Percentiles rank a stretch among this genome's conserved stretches.
These are phyloP conservation scores for Hypsopygia costalis DNA, from an alignment of 2,888 invertebrate genomes.

Conservation along the genomic window DNA sequence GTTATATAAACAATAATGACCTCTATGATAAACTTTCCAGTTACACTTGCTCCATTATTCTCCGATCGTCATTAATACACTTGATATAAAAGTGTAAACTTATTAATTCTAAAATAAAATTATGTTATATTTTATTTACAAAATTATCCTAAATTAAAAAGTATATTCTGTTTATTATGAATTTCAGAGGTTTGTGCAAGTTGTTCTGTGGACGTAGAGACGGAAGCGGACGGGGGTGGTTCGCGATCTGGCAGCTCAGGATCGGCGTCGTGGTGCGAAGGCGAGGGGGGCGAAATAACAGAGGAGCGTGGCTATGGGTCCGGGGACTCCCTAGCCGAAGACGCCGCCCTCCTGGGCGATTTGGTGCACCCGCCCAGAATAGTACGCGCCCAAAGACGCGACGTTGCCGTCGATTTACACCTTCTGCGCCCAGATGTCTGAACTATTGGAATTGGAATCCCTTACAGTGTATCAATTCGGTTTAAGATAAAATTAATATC, in stretches of 20 bases:
- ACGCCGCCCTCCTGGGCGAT: slow-evolving; percentile 64
- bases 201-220: slow-evolving; percentile 72
- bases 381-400: slow-evolving; percentile 56
- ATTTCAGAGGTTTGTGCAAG: slow-evolving; percentile 71
- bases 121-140: too few relatives aligned
- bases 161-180: background rate
- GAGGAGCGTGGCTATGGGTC: slow-evolving; percentile 77
- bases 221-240: slow-evolving; percentile 60
- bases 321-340: slow-evolving; percentile 74
- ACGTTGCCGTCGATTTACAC: slow-evolving; percentile 72
- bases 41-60: too few relatives aligned
- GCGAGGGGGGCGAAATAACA: slow-evolving; percentile 61
- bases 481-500: slow-evolving; percentile 1
- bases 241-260: slow-evolving; percentile 67
- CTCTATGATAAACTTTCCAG: too few relatives aligned
- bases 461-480: slow-evolving; percentile 2
- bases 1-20: too few relatives aligned
- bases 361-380: slow-evolving; percentile 43
- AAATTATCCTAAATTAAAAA: too few relatives aligned
- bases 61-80: too few relatives aligned
- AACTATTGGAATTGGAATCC: slow-evolving; percentile 17
- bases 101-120: too few relatives aligned
- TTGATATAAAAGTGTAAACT: too few relatives aligned
- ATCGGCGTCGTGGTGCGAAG: slow-evolving; percentile 78
- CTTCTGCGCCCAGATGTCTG: slow-evolving; percentile 68